Base-by-base conservation (phyloP, 1,140 invertebrate species). In the Drosophila burlai region DNA sequence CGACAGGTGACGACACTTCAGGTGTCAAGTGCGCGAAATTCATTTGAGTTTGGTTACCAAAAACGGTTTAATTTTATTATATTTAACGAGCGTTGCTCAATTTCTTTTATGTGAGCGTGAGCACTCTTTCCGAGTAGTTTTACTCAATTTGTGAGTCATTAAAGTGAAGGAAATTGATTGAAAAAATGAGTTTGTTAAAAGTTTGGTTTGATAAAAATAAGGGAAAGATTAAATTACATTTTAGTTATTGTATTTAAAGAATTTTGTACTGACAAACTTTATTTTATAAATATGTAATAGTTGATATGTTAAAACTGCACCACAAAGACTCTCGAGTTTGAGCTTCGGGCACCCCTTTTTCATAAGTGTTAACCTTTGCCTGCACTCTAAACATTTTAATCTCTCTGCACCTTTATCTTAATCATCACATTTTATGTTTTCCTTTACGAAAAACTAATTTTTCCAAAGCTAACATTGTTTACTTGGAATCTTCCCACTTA, bases 21-120 rank as follows among this genome's bases (percentile, higher is more conserved):
- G 46, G 76, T 87, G 84, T 87, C 83, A 89, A 87, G 83, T 74
- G 76, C 16, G 42, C 81, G 24, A 69, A 80, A 69, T 71, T 64
- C 59, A 34, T 21, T 62, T 29, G 42, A 65, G 67, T 16, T 38
- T n/a, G 10, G 43, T 38, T 47, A 34, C 76, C 76, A 62, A 68
- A 79, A 59, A 69, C 13, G 60, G 63, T 43, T 55, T 47, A 36
- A 66, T 60, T 42, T 62, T 6, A 71, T 59, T 55, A 57, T 31
- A 24, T 26, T 57, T 42, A 59, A 76, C 29, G 46, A 60, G 26
- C 36, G 46, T 72, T 79, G 67, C 54, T 58, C 42, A 59, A 71
- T 54, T 59, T 46, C 21, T 50, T 64, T 31, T 58, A 18, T 16
- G 9, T n/a, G 52, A 24, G 34, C 18, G 24, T 24, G 24, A 24